Evolutionary conservation across 2,113 vertebrate genomes (phyloP).

Genomic region (Cryptotis parvus): DNA sequence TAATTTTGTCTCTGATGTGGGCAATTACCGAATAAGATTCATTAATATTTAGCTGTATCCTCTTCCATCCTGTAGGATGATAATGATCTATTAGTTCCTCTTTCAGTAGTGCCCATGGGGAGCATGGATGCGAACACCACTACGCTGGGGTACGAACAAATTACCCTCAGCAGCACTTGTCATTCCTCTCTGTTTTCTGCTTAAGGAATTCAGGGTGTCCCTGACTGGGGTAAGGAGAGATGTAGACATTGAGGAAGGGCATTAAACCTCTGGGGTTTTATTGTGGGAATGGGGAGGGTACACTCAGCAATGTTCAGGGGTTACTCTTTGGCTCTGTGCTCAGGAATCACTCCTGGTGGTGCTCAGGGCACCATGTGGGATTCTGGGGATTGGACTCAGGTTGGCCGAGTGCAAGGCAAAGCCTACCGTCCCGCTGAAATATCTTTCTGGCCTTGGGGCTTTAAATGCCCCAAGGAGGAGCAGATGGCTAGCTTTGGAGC

Average conservation of each 20-base stretch:
- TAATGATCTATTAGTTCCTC: constrained; percentile 43
- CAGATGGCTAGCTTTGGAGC: neutral
- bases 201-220: neutral
- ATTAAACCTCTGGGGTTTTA: neutral
- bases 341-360: too few species aligned
- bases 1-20: constrained; percentile 51
- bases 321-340: too few species aligned
- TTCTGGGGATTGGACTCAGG: too few species aligned
- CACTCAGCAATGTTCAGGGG: too few species aligned
- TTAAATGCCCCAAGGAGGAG: neutral
- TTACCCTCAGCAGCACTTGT: neutral
- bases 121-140: neutral
- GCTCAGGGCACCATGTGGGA: too few species aligned
- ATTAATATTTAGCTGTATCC: constrained; percentile 28
- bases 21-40: constrained; percentile 31
- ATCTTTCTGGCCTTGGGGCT: too few species aligned
- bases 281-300: too few species aligned
- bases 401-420: too few species aligned
- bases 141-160: neutral
- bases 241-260: neutral
- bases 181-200: constrained; percentile 43
- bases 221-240: neutral
- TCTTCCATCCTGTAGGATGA: neutral
- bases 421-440: too few species aligned
- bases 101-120: neutral